Base-by-base conservation (phyloP, 2,113 vertebrate species). In the Archocentrus centrarchus region DNA sequence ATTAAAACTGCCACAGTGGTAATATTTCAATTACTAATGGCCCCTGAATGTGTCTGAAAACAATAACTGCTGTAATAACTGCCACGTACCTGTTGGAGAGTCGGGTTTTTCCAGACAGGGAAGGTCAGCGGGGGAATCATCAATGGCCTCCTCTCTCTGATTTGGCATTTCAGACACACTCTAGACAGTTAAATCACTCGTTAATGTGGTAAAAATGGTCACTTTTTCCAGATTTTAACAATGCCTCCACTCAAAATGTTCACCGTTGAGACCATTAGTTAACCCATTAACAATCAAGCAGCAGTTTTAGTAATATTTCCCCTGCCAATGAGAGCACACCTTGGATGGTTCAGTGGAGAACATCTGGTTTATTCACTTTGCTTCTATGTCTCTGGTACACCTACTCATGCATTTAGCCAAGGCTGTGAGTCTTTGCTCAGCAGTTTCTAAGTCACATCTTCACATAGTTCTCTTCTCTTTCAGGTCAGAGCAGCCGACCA, bases 21-120 rank as follows among this genome's bases (percentile, higher is more conserved):
- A 85, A 88, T 89, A 84, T 89, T 90, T 87, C 78, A 86, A 85
- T 91, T 70, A 86, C 83, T 85, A 79, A 87, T 76, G 66, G 75
- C 77, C 79, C 75, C 81, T 35, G 80, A 86, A 84, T 35, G 59
- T 81, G 70, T n/a, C 30, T 70, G 59, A 82, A 84, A 86, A 89
- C 77, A 90, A 83, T 82, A 86, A 85, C 66, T n/a, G 57, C 14
- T 11, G 2, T 59, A 64, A 81, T 87, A 61, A 88, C 86, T 70
- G 77, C 68, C 24, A 22, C 68, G 6, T 77, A 94, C 94, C 94
- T 89, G 84, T 86, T 22, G 92, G 93, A 81, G 93, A 93, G 44
- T 93, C 83, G 3, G 91, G 85, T 35, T 84, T 86, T 50, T 95
- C 91, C 80, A 95, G 91, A 75, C 76, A 47, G 37, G 94, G 94